A percentile compares a stretch with the other conserved stretches of the same genome.
Conservation (phyloP, 2,888 invertebrate genomes). For the Polymixis lichenea region DNA sequence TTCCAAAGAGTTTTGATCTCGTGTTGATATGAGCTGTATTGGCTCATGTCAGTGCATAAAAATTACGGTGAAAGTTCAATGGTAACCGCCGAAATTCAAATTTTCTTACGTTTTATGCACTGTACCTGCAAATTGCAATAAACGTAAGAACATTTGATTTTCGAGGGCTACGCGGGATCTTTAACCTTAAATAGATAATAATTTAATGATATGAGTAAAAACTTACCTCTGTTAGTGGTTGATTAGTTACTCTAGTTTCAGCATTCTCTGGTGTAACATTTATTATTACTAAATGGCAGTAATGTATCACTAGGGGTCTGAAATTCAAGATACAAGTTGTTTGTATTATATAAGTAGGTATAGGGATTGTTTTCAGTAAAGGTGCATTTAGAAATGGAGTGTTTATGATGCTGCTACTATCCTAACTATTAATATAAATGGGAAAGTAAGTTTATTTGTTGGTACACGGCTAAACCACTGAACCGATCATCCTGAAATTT, state of each 20-base stretch:
- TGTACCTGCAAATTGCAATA: too few species aligned
- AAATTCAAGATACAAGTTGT: constrained; percentile 37
- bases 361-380: background rate
- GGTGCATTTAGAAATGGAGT: too few species aligned
- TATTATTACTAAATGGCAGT: constrained; percentile 97
- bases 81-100: too few species aligned
- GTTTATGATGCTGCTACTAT: too few species aligned
- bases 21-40: background rate
- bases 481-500: too few species aligned
- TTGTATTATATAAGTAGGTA: background rate
- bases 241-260: constrained; percentile 94
- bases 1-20: background rate
- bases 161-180: too few species aligned
- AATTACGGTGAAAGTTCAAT: too few species aligned
- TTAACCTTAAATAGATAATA: background rate
- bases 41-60: background rate
- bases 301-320: constrained; percentile 94
- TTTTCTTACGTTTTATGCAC: too few species aligned
- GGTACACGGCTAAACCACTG: too few species aligned
- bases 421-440: too few species aligned
- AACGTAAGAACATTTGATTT: too few species aligned
- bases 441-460: too few species aligned
- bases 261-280: constrained; percentile 96
- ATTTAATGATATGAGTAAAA: constrained; percentile 7
- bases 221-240: constrained; percentile 92